Evolutionary conservation across 2,113 vertebrate genomes (phyloP).

Genomic region (Lasiurus borealis): DNA sequence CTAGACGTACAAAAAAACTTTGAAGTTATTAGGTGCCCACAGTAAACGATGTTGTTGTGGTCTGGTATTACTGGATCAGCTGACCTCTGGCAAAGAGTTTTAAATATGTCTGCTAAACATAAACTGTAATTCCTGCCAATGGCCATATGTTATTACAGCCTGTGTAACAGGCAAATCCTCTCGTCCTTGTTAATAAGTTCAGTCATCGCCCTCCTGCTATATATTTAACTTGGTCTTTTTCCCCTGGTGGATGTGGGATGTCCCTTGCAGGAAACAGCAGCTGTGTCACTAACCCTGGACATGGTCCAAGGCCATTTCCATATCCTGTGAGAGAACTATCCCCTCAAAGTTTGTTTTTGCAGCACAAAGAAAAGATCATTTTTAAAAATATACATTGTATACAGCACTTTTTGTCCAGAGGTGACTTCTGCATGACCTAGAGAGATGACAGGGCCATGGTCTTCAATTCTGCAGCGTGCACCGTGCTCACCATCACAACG

Average conservation of each 20-base stretch:
- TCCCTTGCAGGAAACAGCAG: slow-evolving; percentile 79
- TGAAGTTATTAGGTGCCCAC: slow-evolving; percentile 39
- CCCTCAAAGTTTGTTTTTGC: slow-evolving; percentile 76
- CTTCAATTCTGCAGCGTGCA: slow-evolving; percentile 26
- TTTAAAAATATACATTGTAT: slow-evolving; percentile 69
- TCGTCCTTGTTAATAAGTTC: slow-evolving; percentile 64
- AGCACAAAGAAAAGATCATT: slow-evolving; percentile 70
- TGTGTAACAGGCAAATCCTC: slow-evolving; percentile 54
- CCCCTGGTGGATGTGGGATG: slow-evolving; percentile 68
- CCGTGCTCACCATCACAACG: not conserved
- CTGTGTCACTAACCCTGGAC: slow-evolving; percentile 74
- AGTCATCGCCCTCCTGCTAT: slow-evolving; percentile 64
- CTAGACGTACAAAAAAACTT: slow-evolving; percentile 10
- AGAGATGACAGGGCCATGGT: not conserved
- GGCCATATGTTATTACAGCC: slow-evolving; percentile 53
- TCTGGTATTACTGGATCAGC: not conserved
- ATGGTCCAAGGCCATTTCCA: slow-evolving; percentile 77
- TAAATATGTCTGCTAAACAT: slow-evolving; percentile 69
- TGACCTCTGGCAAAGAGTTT: slow-evolving; percentile 60
- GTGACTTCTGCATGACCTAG: slow-evolving; percentile 59
- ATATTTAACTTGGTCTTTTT: slow-evolving; percentile 77
- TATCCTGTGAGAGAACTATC: slow-evolving; percentile 78
- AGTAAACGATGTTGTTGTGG: slow-evolving; percentile 10
- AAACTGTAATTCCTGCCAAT: slow-evolving; percentile 68
- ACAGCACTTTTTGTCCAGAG: slow-evolving; percentile 66